Base-by-base conservation (phyloP, 2,888 invertebrate species). In the Amiota mariae region DNA sequence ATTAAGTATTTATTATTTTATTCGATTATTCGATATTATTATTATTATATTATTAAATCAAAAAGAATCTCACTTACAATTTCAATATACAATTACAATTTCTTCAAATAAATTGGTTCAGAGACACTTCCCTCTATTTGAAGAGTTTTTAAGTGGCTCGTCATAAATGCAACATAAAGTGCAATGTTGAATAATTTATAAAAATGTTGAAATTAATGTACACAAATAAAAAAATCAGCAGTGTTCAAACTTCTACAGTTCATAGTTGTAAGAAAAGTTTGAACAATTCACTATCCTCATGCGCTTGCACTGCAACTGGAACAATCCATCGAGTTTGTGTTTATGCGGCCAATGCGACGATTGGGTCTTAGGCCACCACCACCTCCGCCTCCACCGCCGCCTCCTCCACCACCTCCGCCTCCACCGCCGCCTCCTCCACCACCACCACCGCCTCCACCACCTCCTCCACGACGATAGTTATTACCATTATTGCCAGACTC, bases 311-410 rank as follows among this genome's bases (percentile, higher is more conserved):
- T 67, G 13, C 75, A 48, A 54, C 73, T 72, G 54, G 71, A 59
- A 24, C 24, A 24, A 15, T 72, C 68, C 70, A 80, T 75, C 8
- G 71, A 49, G 10, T 77, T 75, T 20, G 75, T 79, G 36, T 36
- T 36, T 56, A 84, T 81, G 8, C 83, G 83, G 20, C 85, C 83
- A 66, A 83, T 84, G 49, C 83, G 77, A 8, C 81, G 72, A 49
- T 87, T 87, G 11, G 84, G 83, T 46, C 87, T 79, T 0, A 82
- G 67, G 0, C 86, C 84, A 0, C 86, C 85, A 0, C 82, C 81
- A 0, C 81, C 80, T 0, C 81, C 80, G 0, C 86, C 82, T 0
- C 86, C 80, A 0, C 82, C 81, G 2, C 72, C 72, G 2, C 72
- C 72, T 4, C 72, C 72, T 0, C 82, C 78, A 0, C 82, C 82